Conservation (phyloP, 2,888 invertebrate genomes). For the Pheosia tremula region DNA sequence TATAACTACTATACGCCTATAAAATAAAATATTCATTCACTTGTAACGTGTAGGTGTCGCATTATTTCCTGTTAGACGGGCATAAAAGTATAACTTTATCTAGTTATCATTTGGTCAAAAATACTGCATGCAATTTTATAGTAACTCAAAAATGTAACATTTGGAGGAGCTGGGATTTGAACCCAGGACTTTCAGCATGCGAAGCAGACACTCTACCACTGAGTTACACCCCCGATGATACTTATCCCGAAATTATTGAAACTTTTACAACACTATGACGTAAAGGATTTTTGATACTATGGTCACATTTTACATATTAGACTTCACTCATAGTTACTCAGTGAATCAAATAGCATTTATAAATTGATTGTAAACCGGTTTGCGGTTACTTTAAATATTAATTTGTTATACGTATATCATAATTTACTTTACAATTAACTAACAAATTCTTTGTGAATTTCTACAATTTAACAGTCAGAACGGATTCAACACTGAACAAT, state of each 20-base stretch:
- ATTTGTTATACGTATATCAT: not conserved
- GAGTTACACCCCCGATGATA: slow-evolving; percentile 73
- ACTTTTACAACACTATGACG: not conserved
- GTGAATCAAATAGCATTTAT: not conserved
- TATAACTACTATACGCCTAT: too few relatives aligned
- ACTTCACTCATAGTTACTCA: too few relatives aligned
- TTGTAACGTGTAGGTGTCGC: not conserved
- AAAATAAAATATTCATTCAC: too few relatives aligned
- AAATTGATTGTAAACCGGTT: slow-evolving; percentile 2
- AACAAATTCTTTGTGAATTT: not conserved
- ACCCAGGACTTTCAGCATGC: slow-evolving; percentile 86
- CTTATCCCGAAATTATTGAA: rapidly evolving
- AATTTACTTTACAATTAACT: not conserved
- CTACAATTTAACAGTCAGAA: not conserved
- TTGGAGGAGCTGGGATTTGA: slow-evolving; percentile 83
- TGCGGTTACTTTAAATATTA: not conserved
- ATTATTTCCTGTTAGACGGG: not conserved
- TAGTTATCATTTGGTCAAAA: too few relatives aligned
- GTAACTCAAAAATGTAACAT: slow-evolving; percentile 6
- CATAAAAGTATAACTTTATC: too few relatives aligned
- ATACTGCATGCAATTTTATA: too few relatives aligned
- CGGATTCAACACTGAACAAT: too few relatives aligned
- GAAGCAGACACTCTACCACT: slow-evolving; percentile 86
- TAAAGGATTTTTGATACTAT: not conserved
- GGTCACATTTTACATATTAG: too few relatives aligned